Evolutionary conservation across 2,113 vertebrate species (phyloP).

Genomic region (Anguilla japonica): DNA sequence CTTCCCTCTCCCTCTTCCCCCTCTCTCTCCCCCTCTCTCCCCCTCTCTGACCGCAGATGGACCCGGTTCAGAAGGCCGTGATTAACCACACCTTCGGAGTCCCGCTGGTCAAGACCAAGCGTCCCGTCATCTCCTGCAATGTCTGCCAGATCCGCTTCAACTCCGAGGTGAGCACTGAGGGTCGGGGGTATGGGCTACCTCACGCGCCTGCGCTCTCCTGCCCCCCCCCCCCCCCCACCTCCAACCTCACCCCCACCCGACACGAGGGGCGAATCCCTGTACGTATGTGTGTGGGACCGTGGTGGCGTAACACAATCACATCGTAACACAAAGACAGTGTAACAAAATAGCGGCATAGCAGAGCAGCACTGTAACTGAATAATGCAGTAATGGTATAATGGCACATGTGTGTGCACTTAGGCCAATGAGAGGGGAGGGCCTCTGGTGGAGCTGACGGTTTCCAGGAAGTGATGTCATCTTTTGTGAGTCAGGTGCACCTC

Average conservation of each 20-base stretch:
- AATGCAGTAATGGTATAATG: too few species aligned
- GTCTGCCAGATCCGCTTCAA: conserved; percentile 96
- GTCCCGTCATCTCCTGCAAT: conserved; percentile 89
- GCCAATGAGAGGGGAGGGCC: not conserved
- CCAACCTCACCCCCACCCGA: too few species aligned
- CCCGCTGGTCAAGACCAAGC: conserved; percentile 83
- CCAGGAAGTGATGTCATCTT: not conserved
- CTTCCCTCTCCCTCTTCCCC: too few species aligned
- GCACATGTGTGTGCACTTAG: too few species aligned
- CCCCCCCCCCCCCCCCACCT: not conserved
- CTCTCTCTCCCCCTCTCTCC: not conserved
- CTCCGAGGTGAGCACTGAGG: conserved; percentile 78
- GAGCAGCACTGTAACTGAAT: too few species aligned
- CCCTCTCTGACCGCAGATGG: conserved; percentile 76
- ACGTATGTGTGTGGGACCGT: not conserved
- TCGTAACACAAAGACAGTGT: too few species aligned
- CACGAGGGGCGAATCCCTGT: too few species aligned
- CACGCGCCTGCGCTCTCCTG: too few species aligned
- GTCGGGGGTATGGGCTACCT: not conserved
- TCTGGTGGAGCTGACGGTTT: not conserved
- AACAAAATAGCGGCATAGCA: too few species aligned
- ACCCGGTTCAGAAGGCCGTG: conserved; percentile 90
- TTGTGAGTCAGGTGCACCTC: not conserved
- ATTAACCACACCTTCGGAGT: conserved; percentile 88
- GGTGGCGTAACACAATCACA: too few species aligned